Evolutionary conservation across 2,888 invertebrate species (phyloP), one percentile per base, ranked within the genome.

Genomic region (Mechanitis messenoides): DNA sequence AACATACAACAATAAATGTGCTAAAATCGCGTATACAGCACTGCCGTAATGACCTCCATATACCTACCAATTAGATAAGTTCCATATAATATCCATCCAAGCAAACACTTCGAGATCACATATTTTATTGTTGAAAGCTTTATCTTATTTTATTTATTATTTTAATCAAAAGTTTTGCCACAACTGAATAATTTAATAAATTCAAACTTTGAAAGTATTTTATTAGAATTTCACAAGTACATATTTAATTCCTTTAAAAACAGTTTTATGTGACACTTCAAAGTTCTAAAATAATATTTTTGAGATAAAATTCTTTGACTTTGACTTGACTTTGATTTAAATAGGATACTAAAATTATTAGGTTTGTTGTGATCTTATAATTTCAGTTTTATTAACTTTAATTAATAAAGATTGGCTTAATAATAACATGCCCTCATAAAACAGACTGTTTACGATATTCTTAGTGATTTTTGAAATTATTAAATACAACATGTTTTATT

Each of bases 1-100:
- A 78, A 72, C 70, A 71, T 72, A 76, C 74, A 77, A 76, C 80
- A 75, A 76, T 79, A 75, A 72, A 74, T 71, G 68, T 65, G 72
- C 69, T 77, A 77, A 79, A 75, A 74, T 70, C 66, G 62, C 66
- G 62, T 68, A 73, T 69, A 69, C 69, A 67, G 70, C 71, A 62
- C 62, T 45, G 9, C 55, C 59, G 54, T 56, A 56, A 58, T 46
- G 50, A 50, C 50, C 50, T 7, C 50, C 31, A 31, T 28, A 50
- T 7, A 11, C n/a, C 31, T 9, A 31, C 28, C 28, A 50, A 31
- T 50, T 7, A 31, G 9, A 50, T 11, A 47, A 47, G 6, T 9
- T 50, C n/a, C 3, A 31, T 31, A 31, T 31, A 31, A 31, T 47
- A 20, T 20, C 2, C 1, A 47, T 20, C 47, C 12, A 47, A 47